Conservation (phyloP, 2,888 invertebrate species). For the Andrena bicolor region DNA sequence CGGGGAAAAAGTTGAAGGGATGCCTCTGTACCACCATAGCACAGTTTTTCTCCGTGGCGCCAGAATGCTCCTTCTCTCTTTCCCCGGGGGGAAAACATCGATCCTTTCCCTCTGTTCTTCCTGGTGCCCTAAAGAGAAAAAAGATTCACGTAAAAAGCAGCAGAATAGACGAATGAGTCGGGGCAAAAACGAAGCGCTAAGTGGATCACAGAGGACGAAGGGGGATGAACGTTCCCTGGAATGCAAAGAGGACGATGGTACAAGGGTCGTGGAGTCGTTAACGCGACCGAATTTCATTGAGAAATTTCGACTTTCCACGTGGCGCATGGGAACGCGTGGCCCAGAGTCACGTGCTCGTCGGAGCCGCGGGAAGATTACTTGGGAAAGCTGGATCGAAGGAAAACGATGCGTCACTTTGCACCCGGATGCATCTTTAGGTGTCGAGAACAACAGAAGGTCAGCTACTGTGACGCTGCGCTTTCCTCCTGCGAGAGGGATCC, state of each 20-base stretch:
- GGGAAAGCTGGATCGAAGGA: conserved; percentile 63
- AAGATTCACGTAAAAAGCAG: background rate
- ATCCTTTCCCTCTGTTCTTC: conserved; percentile 25
- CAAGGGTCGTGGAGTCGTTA: too few species aligned
- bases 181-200: conserved; percentile 17
- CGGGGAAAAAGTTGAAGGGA: conserved; percentile 8
- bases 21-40: background rate
- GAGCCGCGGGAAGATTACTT: conserved; percentile 51
- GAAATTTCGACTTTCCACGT: conserved; percentile 78
- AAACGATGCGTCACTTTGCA: conserved; percentile 82
- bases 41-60: conserved; percentile 64
- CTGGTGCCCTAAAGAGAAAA: background rate
- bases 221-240: background rate
- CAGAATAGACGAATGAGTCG: background rate
- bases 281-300: conserved; percentile 66
- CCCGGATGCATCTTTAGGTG: conserved; percentile 66
- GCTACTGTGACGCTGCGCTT: conserved; percentile 81
- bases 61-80: conserved; percentile 18
- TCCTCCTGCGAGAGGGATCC: conserved; percentile 28
- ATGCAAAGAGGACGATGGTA: conserved; percentile 8
- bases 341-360: conserved; percentile 57
- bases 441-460: conserved; percentile 77
- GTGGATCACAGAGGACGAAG: conserved; percentile 10
- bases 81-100: background rate
- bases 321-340: background rate